Evolutionary conservation across 2,888 invertebrate genomes (phyloP).

Genomic region (Eupsilia transversa): DNA sequence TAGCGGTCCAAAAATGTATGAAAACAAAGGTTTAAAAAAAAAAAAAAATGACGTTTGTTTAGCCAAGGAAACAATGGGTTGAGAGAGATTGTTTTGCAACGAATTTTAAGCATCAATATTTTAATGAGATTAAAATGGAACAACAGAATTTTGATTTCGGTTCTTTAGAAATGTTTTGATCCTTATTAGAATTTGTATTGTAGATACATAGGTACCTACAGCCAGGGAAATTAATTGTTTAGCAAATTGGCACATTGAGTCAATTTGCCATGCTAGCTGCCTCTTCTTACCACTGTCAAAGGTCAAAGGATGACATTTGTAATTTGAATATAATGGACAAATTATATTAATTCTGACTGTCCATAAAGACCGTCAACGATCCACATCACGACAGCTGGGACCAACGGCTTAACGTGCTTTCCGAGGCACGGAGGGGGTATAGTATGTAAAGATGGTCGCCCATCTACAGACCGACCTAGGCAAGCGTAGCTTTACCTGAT

Average conservation of each 20-base stretch:
- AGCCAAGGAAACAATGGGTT: constrained; percentile 8
- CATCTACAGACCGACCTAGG: not conserved
- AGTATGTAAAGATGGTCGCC: not conserved
- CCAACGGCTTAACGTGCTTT: not conserved
- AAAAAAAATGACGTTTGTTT: constrained; percentile 22
- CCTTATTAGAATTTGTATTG: not conserved
- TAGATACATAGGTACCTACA: not conserved
- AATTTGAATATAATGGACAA: not conserved
- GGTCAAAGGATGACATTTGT: not conserved
- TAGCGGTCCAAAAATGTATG: constrained; percentile 27
- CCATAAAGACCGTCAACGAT: not conserved
- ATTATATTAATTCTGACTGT: too few relatives aligned
- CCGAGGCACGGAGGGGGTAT: not conserved
- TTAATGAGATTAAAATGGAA: constrained; percentile 39
- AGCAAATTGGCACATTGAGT: not conserved
- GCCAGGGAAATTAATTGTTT: not conserved
- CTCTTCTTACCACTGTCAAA: not conserved
- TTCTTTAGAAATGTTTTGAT: constrained; percentile 24
- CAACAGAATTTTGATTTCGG: constrained; percentile 18
- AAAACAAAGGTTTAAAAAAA: too few relatives aligned
- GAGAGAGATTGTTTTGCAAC: constrained; percentile 7
- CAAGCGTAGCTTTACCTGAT: not conserved
- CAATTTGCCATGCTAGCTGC: not conserved
- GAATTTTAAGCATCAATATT: constrained; percentile 40
- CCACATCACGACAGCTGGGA: not conserved